Conservation (phyloP, 2,888 invertebrate species). For the Panzeria rudis region DNA sequence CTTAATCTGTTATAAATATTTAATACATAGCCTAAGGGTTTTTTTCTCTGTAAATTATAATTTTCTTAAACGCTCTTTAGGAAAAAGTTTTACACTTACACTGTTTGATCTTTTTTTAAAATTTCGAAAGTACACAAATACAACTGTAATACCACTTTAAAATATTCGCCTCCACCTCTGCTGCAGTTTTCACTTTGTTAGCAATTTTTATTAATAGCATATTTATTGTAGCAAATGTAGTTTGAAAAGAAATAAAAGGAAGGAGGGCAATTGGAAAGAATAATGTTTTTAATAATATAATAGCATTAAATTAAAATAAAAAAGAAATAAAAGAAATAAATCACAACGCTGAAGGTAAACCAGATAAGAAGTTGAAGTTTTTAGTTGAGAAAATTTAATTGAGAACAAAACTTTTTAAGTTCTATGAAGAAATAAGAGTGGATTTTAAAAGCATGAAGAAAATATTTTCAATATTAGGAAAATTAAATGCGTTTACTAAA, state of each 20-base stretch:
- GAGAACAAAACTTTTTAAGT: constrained; percentile 28
- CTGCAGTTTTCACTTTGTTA: background rate
- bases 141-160: background rate
- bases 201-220: constrained; percentile 38
- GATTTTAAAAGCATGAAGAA: background rate
- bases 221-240: constrained; percentile 31
- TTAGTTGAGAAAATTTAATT: constrained; percentile 5
- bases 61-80: constrained; percentile 37
- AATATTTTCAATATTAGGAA: too few relatives aligned
- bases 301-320: constrained; percentile 34
- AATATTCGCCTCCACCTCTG: background rate
- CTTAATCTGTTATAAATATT: constrained; percentile 25
- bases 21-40: too few relatives aligned
- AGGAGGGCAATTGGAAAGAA: background rate
- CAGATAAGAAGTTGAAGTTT: constrained; percentile 14
- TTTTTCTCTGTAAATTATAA: constrained; percentile 31
- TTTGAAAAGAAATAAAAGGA: background rate
- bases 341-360: constrained; percentile 20
- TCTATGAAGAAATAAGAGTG: background rate
- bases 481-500: too few relatives aligned
- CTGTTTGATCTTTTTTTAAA: constrained; percentile 39
- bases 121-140: background rate
- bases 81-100: constrained; percentile 49
- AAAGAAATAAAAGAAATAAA: background rate
- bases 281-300: constrained; percentile 30